Evolutionary conservation across 1,140 invertebrate species (phyloP).

Genomic region (Bombus waltoni): DNA sequence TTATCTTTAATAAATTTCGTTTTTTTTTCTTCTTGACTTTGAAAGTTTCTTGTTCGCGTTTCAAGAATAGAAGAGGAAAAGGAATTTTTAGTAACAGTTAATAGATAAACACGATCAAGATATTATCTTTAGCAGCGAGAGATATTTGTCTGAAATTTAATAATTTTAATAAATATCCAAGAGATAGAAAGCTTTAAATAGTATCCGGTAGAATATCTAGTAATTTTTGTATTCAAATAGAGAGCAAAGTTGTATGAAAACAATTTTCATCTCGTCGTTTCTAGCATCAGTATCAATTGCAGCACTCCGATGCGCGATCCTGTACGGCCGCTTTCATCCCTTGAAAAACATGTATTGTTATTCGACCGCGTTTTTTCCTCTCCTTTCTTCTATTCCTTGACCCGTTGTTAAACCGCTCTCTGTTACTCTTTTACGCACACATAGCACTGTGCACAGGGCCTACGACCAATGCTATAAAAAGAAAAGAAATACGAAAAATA

Average conservation of each 20-base stretch:
- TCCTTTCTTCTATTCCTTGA: neutral
- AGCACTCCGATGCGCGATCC: neutral
- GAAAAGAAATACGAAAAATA: conserved; percentile 19
- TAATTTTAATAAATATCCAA: too few relatives aligned
- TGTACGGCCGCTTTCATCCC: conserved; percentile 11
- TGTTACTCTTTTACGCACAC: neutral
- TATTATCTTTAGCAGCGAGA: too few relatives aligned
- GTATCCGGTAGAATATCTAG: neutral
- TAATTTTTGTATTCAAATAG: neutral
- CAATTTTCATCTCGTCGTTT: conserved; percentile 6
- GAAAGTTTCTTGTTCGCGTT: too few relatives aligned
- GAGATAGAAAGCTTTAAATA: neutral
- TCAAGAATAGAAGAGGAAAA: too few relatives aligned
- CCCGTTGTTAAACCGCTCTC: neutral
- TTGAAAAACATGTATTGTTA: conserved; percentile 14
- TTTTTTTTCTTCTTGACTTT: too few relatives aligned
- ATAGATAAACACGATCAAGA: too few relatives aligned
- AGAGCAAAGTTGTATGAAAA: neutral
- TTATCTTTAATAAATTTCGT: too few relatives aligned
- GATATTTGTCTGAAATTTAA: too few relatives aligned
- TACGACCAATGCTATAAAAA: neutral
- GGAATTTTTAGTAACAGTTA: too few relatives aligned
- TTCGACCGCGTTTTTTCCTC: neutral
- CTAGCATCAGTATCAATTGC: conserved; percentile 18
- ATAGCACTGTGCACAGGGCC: neutral